A percentile compares a stretch with the other conserved stretches of the same genome.
Evolutionary conservation across 1,140 invertebrate genomes (phyloP).

Genomic region (Riptortus pedestris): DNA sequence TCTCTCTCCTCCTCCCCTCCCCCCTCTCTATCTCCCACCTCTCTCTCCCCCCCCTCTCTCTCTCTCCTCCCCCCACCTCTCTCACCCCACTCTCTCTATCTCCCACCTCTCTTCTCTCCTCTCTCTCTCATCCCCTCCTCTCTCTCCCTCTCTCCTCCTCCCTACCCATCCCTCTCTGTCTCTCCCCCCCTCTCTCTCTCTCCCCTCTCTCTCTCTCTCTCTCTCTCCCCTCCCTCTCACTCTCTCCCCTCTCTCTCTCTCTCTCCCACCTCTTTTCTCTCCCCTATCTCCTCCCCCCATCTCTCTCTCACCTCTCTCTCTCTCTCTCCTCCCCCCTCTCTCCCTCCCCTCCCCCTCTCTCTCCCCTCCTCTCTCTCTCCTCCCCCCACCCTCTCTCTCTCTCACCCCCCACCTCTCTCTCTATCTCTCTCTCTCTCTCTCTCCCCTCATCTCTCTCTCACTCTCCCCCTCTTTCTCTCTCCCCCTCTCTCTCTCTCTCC

Average conservation of each 20-base stretch:
- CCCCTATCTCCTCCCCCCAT: not conserved
- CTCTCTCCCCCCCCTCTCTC: not conserved
- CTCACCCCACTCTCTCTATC: not conserved
- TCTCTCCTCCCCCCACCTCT: not conserved
- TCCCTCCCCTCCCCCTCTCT: too few species aligned
- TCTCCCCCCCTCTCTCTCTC: not conserved
- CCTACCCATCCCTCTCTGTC: not conserved
- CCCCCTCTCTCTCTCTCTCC: not conserved
- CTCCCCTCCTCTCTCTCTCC: not conserved
- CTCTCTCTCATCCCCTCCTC: not conserved
- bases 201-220: not conserved
- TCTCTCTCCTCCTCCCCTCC: not conserved
- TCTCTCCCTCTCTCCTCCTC: not conserved
- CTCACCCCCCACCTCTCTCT: not conserved
- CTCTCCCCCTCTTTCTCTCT: not conserved
- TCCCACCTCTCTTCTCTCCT: not conserved
- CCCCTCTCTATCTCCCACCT: not conserved
- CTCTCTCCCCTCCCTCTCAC: not conserved
- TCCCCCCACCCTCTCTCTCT: not conserved
- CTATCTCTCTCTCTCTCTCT: not conserved
- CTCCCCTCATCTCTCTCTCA: not conserved
- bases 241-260: not conserved
- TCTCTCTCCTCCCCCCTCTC: not conserved
- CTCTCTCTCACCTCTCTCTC: not conserved
- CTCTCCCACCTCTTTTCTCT: not conserved